These are phyloP conservation scores for Galago senegalensis DNA, from an alignment of 2,797 vertebrate species.

Conservation along the genomic window DNA sequence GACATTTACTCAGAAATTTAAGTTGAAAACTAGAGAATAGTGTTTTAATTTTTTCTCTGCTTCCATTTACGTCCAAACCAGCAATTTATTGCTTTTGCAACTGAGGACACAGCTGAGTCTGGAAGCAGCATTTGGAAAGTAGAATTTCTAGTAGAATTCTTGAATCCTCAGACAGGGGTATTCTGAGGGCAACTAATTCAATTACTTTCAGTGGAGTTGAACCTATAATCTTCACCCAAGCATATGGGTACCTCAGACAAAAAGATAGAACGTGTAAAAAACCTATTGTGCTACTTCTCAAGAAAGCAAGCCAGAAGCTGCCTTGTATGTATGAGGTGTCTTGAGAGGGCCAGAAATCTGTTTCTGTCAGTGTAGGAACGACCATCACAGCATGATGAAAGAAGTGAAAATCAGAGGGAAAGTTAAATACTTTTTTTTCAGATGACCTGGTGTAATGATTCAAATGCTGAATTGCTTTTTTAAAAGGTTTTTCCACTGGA, in stretches of 20 bases:
- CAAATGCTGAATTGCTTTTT: conserved; percentile 75
- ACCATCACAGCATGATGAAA: not conserved
- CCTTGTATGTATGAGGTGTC: conserved; percentile 14
- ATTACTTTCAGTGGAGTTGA: conserved; percentile 60
- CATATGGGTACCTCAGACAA: conserved; percentile 10
- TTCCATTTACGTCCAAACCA: conserved; percentile 12
- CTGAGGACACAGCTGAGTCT: not conserved
- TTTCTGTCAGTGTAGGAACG: conserved; percentile 71
- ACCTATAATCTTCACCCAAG: conserved; percentile 65
- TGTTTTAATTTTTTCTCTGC: conserved; percentile 58
- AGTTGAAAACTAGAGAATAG: conserved; percentile 40
- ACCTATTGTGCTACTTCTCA: conserved; percentile 4
- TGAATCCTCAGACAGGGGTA: not conserved
- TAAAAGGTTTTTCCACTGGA: conserved; percentile 64
- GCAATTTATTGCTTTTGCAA: not conserved
- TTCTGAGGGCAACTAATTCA: conserved; percentile 57
- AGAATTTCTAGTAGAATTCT: not conserved
- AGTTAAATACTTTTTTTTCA: conserved; percentile 68
- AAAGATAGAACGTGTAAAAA: conserved; percentile 77
- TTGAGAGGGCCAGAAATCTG: conserved; percentile 42
- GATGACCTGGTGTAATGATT: conserved; percentile 66
- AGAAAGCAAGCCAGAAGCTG: conserved; percentile 21
- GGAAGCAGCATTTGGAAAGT: not conserved
- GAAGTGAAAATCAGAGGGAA: conserved; percentile 75
- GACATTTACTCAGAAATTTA: conserved; percentile 57